Conservation (phyloP, 1,140 invertebrate genomes). For the Drosophila simulans region DNA sequence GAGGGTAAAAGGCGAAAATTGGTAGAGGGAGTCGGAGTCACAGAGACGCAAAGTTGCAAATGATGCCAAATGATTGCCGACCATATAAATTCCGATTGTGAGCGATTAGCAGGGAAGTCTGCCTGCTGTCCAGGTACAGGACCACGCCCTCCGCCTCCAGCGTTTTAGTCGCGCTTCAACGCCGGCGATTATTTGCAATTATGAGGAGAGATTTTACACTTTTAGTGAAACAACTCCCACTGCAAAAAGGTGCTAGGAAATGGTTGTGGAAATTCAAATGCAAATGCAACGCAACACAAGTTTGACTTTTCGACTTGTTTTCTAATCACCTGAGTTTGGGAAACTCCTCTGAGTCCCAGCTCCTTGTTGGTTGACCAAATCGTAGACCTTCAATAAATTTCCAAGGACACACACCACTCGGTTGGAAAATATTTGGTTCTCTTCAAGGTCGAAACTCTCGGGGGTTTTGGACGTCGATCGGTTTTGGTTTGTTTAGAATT, state of each 20-base stretch:
- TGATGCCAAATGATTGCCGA: conserved; percentile 82
- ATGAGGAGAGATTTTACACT: conserved; percentile 70
- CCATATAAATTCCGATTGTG: conserved; percentile 81
- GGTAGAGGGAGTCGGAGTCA: neutral
- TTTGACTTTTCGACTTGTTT: conserved; percentile 69
- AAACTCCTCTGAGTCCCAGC: conserved; percentile 31
- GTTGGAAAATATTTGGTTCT: conserved; percentile 31
- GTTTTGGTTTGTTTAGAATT: conserved; percentile 59
- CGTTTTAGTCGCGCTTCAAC: conserved; percentile 68
- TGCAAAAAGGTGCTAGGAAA: conserved; percentile 9
- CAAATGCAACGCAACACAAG: conserved; percentile 16
- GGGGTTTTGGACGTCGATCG: conserved; percentile 65
- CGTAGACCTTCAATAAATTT: conserved; percentile 47
- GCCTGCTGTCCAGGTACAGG: conserved; percentile 24
- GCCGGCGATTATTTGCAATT: conserved; percentile 77
- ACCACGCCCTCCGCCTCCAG: conserved; percentile 42
- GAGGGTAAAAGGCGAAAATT: conserved; percentile 3
- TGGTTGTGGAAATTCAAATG: neutral
- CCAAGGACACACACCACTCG: conserved; percentile 53
- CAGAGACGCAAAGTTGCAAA: conserved; percentile 62
- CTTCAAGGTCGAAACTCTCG: conserved; percentile 38
- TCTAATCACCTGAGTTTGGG: conserved; percentile 50
- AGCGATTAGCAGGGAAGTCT: conserved; percentile 58
- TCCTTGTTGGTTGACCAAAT: conserved; percentile 49
- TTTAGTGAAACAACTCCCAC: conserved; percentile 33